These are phyloP conservation scores for Amphiprion clarkii DNA, from an alignment of 2,797 vertebrate genomes.

Conservation along the genomic window DNA sequence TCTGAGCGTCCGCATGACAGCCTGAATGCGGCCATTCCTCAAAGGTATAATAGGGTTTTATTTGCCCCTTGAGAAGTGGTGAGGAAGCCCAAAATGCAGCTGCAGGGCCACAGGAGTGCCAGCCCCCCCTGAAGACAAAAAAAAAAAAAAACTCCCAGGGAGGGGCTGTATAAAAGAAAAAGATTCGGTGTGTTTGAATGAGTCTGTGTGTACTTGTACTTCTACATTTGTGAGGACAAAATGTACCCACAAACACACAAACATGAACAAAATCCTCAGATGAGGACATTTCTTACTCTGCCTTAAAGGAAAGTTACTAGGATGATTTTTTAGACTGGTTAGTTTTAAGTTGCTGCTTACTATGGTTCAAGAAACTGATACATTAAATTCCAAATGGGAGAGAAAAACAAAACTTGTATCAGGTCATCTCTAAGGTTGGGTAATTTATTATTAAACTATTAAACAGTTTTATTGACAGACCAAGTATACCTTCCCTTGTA, in stretches of 20 bases:
- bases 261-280: not conserved
- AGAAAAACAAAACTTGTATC: no score
- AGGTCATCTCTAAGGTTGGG: no score
- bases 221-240: slow-evolving; percentile 17
- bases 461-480: no score
- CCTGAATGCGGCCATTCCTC: slow-evolving; percentile 77
- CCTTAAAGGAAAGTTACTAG: no score
- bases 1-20: slow-evolving; percentile 71
- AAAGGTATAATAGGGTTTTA: slow-evolving; percentile 80
- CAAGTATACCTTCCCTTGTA: no score
- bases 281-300: not conserved
- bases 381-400: no score
- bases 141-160: slow-evolving; percentile 15
- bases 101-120: slow-evolving; percentile 61
- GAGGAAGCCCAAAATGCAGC: slow-evolving; percentile 71
- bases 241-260: slow-evolving; percentile 20
- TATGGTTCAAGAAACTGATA: no score
- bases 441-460: no score
- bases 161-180: slow-evolving; percentile 24
- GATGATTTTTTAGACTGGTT: no score
- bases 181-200: slow-evolving; percentile 22
- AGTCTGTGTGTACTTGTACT: slow-evolving; percentile 13
- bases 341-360: no score
- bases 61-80: slow-evolving; percentile 74
- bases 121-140: slow-evolving; percentile 16